Evolutionary conservation across 2,888 invertebrate species (phyloP), one percentile per base, ranked within the genome.

Genomic region (Tenthredo notha): DNA sequence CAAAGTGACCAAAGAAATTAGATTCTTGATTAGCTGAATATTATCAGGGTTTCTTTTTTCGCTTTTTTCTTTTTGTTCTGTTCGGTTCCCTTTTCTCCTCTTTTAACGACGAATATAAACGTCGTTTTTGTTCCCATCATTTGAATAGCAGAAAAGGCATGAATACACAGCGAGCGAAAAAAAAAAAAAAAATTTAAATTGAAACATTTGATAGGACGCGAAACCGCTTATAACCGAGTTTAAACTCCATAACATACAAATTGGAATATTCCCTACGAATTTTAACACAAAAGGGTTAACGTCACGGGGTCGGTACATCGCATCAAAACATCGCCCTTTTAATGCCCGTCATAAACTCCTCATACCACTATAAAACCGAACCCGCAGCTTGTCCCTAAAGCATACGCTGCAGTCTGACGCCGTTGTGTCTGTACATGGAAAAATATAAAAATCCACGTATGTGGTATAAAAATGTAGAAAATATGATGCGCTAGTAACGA

Each of bases 321-420:
- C 74, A 74, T 74, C 74, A 74, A 74, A 74, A 74, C 74, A 74
- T 21, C 43, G 74, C 40, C 74, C 21, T 74, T 74, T 74, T 74
- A 43, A 74, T 43, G 74, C 43, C 43, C 10, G 21, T 43, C 74
- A 74, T 74, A 74, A 74, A 74, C 74, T 74, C 40, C n/a, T 21
- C 74, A 43, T 74, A 43, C 74, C 12, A 40, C 43, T 40, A 74
- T 74, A 74, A 74, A 74, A n/a, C 43, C 43, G 43, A 18, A 33
- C 25, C 29, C 67, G 33, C 67, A 67, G 67, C 67, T 67, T 67
- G 67, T 29, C 67, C 67, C 67, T 33, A 33, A 33, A 67, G 67
- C 67, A 18, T 6, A 33, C n/a, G n/a, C n/a, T 12, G 67, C 33
- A 25, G 67, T 67, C 25, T 15, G 33, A 67, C 67, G 67, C 67